Conservation (phyloP, 2,113 vertebrate genomes). For the Dicaeum eximium region DNA sequence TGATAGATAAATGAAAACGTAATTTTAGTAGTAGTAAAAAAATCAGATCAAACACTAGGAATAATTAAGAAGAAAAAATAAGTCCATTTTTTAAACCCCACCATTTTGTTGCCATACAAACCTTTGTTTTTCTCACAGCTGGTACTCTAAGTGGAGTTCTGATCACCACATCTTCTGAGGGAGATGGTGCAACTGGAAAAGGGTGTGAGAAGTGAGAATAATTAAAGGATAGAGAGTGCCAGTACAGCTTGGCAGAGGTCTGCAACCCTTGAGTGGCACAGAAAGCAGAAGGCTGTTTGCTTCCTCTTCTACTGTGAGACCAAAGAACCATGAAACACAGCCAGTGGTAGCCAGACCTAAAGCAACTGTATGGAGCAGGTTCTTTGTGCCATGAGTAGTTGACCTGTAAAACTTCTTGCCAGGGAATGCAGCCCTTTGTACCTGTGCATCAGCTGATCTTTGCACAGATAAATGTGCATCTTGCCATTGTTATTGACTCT, state of each 20-base stretch:
- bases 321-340: background rate
- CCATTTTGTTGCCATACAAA: background rate
- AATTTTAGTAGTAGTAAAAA: background rate
- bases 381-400: background rate
- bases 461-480: background rate
- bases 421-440: background rate
- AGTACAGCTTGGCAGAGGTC: background rate
- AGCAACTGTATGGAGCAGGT: accelerated
- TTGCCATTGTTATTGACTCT: background rate
- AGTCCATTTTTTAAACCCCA: background rate
- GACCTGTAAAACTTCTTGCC: background rate
- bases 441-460: background rate
- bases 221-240: background rate
- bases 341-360: background rate
- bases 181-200: background rate
- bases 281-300: background rate
- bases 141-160: background rate
- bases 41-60: background rate
- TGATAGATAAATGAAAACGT: background rate
- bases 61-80: background rate
- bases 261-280: background rate
- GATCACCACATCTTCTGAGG: background rate
- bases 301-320: background rate
- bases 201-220: background rate
- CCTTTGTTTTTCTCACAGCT: accelerated